Conservation (phyloP, 2,888 invertebrate species). For the Cheiracanthium punctorium region DNA sequence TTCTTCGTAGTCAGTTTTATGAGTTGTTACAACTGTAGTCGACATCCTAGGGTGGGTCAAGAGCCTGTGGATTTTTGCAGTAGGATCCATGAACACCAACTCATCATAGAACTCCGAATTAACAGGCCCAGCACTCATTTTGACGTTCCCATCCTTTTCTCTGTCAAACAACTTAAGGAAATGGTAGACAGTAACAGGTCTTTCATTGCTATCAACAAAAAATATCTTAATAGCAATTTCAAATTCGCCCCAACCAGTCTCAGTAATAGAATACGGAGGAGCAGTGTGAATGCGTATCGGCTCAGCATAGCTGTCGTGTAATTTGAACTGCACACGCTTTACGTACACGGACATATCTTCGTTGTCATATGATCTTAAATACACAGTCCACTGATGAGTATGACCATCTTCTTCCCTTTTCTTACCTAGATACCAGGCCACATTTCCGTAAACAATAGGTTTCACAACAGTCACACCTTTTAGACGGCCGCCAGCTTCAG, state of each 20-base stretch:
- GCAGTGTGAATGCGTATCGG: slow-evolving; percentile 92
- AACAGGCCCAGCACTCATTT: neutral
- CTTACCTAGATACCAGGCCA: slow-evolving; percentile 95
- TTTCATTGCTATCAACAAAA: slow-evolving; percentile 96
- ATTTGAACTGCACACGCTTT: slow-evolving; percentile 93
- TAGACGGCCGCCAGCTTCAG: neutral
- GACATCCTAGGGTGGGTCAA: slow-evolving; percentile 86
- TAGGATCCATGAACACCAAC: slow-evolving; percentile 77
- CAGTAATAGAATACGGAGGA: slow-evolving; percentile 97
- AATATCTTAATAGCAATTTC: slow-evolving; percentile 98
- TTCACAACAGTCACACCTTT: slow-evolving; percentile 70
- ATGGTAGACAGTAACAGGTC: slow-evolving; percentile 82
- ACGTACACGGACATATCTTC: slow-evolving; percentile 81
- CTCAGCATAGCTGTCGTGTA: slow-evolving; percentile 97
- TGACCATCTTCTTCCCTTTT: slow-evolving; percentile 98
- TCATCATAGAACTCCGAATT: slow-evolving; percentile 27
- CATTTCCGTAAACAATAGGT: slow-evolving; percentile 92
- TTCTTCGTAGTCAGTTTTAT: slow-evolving; percentile 90
- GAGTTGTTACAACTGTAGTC: slow-evolving; percentile 83
- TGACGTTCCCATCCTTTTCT: slow-evolving; percentile 70
- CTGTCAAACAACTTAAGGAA: slow-evolving; percentile 3
- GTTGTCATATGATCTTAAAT: slow-evolving; percentile 90
- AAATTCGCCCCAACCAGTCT: slow-evolving; percentile 99
- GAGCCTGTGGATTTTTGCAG: slow-evolving; percentile 87
- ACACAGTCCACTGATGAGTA: slow-evolving; percentile 99